Base-by-base conservation (phyloP, 2,888 invertebrate species). In the Tetranychus truncatus region DNA sequence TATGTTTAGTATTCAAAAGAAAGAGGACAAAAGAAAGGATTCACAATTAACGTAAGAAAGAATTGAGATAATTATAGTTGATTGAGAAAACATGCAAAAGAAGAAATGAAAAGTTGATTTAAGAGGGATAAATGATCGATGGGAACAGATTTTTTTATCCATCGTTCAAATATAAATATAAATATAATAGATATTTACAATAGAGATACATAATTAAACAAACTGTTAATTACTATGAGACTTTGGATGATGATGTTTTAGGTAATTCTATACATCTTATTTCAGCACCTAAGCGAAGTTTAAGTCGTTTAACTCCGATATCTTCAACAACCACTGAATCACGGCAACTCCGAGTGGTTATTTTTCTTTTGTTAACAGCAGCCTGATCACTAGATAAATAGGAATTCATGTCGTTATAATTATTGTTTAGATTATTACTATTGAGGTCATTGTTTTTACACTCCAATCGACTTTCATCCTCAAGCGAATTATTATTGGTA, bases 181-280 rank as follows among this genome's bases (percentile, higher is more conserved):
- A 15, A 15, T 55, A 55, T 55, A 55, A 55, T 55, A 9, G 55
- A 55, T 55, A 55, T 55, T 55, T 55, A 55, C 55, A 55, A 55
- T 55, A 9, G 55, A 55, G 55, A 55, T 55, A 15, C 55, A 55
- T 15, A 55, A 55, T 55, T 55, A 55, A 55, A 15, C 11, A 55
- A 55, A 55, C 15, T 5, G 55, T 55, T 55, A 55, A 55, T 69
- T 69, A 24, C 69, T 69, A 69, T 24, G 69, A 69, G n/a, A 69
- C 69, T 75, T 77, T 77, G 66, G 75, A 74, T 77, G 77, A 9
- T 69, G 69, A 69, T 55, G 55, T 55, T 20, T 69, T 18, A 6
- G 92, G 91, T 85, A 92, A 87, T 85, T 92, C 89, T 82, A 92
- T 92, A 82, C 91, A 91, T 82, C 89, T 89, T 81, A 90, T 89